Conservation (phyloP, 2,113 vertebrate species). For the Motacilla tschutschensis region DNA sequence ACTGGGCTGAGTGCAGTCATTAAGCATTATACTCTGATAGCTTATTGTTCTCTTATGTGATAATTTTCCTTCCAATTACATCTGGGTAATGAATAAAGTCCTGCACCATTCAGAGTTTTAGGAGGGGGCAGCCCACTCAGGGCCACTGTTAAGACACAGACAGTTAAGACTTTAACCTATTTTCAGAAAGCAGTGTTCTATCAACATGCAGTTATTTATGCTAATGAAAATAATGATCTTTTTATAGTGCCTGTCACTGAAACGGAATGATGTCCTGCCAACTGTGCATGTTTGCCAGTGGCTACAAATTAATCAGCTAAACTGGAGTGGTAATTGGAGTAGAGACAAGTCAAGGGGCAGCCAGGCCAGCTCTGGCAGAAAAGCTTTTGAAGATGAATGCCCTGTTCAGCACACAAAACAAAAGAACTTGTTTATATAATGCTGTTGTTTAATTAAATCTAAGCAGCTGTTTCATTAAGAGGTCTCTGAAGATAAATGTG, state of each 20-base stretch:
- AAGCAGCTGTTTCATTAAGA: constrained; percentile 57
- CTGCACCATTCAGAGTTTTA: background rate
- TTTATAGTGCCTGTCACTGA: constrained; percentile 68
- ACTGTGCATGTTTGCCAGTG: constrained; percentile 66
- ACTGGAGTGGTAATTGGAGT: constrained; percentile 65
- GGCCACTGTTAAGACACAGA: background rate
- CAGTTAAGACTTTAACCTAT: constrained; percentile 63
- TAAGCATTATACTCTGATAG: constrained; percentile 11
- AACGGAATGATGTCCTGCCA: constrained; percentile 67
- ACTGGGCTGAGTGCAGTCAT: constrained; percentile 12
- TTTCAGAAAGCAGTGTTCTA: constrained; percentile 64
- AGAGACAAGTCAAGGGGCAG: constrained; percentile 62
- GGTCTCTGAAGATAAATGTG: constrained; percentile 38
- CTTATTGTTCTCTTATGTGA: constrained; percentile 46
- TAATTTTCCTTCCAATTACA: constrained; percentile 65
- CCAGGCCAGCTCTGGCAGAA: constrained; percentile 43
- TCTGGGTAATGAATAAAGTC: constrained; percentile 64
- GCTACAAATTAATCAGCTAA: constrained; percentile 73
- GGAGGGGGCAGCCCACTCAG: background rate
- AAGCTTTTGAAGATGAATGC: constrained; percentile 54
- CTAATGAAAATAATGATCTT: constrained; percentile 74
- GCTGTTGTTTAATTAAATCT: constrained; percentile 60
- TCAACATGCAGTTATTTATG: constrained; percentile 71
- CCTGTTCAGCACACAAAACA: constrained; percentile 19
- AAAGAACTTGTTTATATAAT: constrained; percentile 55